A percentile compares a stretch with the other conserved stretches of the same genome.
Conservation (phyloP, 2,113 vertebrate species). For the Oncorhynchus mykiss region DNA sequence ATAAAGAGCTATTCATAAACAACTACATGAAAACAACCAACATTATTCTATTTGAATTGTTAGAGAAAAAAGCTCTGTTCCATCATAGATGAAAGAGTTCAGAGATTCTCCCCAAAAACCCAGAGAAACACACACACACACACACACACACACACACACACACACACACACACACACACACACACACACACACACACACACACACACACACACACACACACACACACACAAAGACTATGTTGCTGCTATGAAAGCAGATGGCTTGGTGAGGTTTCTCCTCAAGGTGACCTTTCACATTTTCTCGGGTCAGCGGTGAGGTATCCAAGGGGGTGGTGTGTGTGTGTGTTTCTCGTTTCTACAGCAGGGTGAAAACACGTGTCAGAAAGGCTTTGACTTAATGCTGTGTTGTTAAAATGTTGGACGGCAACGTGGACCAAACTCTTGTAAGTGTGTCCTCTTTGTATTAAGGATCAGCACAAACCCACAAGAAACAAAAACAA, state of each 20-base stretch:
- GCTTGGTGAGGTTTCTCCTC: constrained; percentile 38
- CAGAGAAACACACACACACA: constrained; percentile 8
- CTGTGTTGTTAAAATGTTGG: constrained; percentile 53
- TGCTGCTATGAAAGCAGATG: constrained; percentile 33
- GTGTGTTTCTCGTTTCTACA: constrained; percentile 13
- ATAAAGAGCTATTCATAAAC: constrained; percentile 18
- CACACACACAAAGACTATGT: constrained; percentile 18
- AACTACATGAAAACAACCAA: constrained; percentile 45
- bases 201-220: constrained; percentile 22
- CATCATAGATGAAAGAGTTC: constrained; percentile 50
- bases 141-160: constrained; percentile 18
- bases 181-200: constrained; percentile 14
- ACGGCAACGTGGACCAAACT: constrained; percentile 31
- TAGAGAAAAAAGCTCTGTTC: constrained; percentile 23
- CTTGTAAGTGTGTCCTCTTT: constrained; percentile 61
- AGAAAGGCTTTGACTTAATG: constrained; percentile 57
- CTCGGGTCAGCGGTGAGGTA: constrained; percentile 39
- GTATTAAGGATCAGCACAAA: constrained; percentile 64
- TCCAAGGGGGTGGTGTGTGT: constrained; percentile 2
- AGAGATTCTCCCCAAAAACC: constrained; percentile 49
- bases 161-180: constrained; percentile 30
- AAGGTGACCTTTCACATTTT: constrained; percentile 65
- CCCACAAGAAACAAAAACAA: constrained; percentile 63
- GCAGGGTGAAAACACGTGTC: constrained; percentile 31
- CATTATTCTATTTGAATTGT: constrained; percentile 54